phyloP scores from a whole-genome alignment of 2,113 vertebrate species.

The Strix uralensis region DNA sequence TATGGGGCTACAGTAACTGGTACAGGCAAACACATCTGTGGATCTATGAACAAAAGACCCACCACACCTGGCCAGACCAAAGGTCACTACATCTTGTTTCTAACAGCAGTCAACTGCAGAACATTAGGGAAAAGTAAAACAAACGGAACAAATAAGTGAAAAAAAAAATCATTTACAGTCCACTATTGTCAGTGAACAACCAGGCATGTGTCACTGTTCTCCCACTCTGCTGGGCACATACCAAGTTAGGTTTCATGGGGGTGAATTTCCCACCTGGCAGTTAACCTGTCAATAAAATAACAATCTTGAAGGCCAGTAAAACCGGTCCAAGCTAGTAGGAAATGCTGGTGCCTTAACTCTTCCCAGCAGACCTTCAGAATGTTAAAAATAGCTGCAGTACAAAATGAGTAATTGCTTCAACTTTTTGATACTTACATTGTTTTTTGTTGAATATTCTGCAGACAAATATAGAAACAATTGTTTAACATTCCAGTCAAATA shows the following conservation, averaged over 20 bases:
- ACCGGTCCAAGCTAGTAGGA: background rate
- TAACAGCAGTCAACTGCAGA: background rate
- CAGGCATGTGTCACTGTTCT: background rate
- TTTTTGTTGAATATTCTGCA: constrained; percentile 94
- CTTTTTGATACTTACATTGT: constrained; percentile 86
- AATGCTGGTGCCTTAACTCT: background rate
- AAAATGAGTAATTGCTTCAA: background rate
- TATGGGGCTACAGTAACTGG: background rate
- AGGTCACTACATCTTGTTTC: background rate
- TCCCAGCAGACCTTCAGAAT: background rate
- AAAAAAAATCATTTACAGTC: background rate
- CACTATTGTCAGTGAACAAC: background rate
- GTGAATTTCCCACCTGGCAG: background rate
- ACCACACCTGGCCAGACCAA: background rate
- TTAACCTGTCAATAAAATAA: background rate
- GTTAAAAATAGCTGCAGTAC: background rate
- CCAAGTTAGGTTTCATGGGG: background rate
- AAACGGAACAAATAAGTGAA: background rate
- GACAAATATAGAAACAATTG: constrained; percentile 96
- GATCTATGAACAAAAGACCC: background rate
- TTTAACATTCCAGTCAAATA: constrained; percentile 99
- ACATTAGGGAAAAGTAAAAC: background rate
- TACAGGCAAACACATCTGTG: background rate
- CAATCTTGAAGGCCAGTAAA: background rate
- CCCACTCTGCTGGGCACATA: background rate